Percentiles rank a stretch among this genome's conserved stretches.
These are phyloP conservation scores for Ashinkailepas kermadecensis DNA, from an alignment of 2,888 invertebrate species.

Conservation along the genomic window DNA sequence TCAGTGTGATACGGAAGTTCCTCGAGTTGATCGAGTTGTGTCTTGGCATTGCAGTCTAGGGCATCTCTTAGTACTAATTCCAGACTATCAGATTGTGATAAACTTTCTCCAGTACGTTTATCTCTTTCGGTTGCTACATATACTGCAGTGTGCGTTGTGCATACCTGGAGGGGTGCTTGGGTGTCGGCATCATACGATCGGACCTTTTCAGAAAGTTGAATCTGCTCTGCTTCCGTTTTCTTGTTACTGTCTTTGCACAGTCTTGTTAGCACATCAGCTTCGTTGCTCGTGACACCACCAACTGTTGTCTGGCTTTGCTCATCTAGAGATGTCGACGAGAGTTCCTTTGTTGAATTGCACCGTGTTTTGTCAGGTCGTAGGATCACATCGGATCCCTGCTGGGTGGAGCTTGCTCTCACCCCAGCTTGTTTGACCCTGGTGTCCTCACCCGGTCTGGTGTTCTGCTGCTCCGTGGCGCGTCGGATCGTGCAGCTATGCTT, in stretches of 20 bases:
- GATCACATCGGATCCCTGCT: background rate
- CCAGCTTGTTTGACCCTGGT: background rate
- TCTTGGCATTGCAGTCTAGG: too few relatives aligned
- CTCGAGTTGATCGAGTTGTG: too few relatives aligned
- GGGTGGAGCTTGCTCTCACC: background rate
- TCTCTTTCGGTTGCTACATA: too few relatives aligned
- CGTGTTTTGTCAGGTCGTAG: background rate
- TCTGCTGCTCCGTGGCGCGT: background rate
- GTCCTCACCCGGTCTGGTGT: background rate
- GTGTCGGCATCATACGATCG: too few relatives aligned
- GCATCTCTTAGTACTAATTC: too few relatives aligned
- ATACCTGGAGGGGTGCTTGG: too few relatives aligned
- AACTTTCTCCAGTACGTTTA: too few relatives aligned
- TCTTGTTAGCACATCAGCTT: background rate
- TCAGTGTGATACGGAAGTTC: too few relatives aligned
- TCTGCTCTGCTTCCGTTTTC: background rate
- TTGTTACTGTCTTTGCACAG: background rate
- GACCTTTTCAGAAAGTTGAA: too few relatives aligned
- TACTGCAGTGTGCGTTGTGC: too few relatives aligned
- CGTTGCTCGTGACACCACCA: background rate
- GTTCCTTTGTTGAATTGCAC: background rate
- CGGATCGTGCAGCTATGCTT: background rate
- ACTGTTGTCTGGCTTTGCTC: background rate
- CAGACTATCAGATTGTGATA: too few relatives aligned
- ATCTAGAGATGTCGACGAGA: background rate